A percentile compares a stretch with the other conserved stretches of the same genome.
These are phyloP conservation scores for Acrobasis consociella DNA, from an alignment of 2,888 invertebrate species.

Conservation along the genomic window DNA sequence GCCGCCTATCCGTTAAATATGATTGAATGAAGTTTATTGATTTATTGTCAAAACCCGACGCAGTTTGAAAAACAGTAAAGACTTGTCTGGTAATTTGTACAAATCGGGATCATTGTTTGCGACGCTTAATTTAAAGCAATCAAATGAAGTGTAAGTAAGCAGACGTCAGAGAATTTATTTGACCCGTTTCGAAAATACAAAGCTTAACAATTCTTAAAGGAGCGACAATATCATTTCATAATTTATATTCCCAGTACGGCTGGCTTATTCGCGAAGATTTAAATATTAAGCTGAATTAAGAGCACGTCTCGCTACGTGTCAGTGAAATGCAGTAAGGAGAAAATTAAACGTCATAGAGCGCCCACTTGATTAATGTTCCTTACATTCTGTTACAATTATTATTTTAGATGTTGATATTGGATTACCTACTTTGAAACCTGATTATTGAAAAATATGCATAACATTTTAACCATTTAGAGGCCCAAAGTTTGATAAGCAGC, in stretches of 20 bases:
- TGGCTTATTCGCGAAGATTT: conserved; percentile 33
- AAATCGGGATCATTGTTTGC: not conserved
- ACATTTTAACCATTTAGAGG: no score
- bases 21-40: no score
- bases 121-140: conserved; percentile 8
- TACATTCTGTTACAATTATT: conserved; percentile 32
- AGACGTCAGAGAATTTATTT: conserved; percentile 14
- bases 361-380: conserved; percentile 45
- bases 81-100: not conserved
- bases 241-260: conserved; percentile 24
- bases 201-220: conserved; percentile 19
- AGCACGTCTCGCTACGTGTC: conserved; percentile 31
- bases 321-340: conserved; percentile 33
- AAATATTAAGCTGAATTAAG: conserved; percentile 36
- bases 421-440: no score
- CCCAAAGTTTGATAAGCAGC: no score
- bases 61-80: no score
- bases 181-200: conserved; percentile 17
- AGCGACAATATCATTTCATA: conserved; percentile 23
- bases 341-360: conserved; percentile 44
- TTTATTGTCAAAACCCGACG: no score
- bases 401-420: not conserved
- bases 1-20: no score
- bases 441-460: no score
- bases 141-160: conserved; percentile 8